Evolutionary conservation across 2,113 vertebrate genomes (phyloP).

Genomic region (Gavia stellata): DNA sequence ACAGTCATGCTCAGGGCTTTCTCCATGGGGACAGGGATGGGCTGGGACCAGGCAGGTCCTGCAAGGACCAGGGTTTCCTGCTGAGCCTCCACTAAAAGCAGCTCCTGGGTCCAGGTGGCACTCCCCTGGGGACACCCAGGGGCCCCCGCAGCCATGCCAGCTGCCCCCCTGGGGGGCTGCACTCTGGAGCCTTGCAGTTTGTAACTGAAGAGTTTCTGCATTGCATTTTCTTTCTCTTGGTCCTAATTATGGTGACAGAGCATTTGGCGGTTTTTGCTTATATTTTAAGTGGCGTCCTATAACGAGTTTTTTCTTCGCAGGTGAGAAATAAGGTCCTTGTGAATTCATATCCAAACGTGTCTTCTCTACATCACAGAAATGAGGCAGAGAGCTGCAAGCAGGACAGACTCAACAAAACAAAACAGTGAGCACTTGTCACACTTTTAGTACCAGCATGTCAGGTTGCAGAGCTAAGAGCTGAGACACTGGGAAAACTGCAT

Average conservation of each 20-base stretch:
- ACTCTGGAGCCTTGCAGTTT: fast-evolving
- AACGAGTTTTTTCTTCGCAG: background rate
- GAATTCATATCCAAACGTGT: background rate
- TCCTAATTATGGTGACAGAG: background rate
- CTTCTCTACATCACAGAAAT: background rate
- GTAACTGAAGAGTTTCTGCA: background rate
- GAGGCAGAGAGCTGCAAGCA: background rate
- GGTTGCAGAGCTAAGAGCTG: background rate
- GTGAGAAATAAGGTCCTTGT: background rate
- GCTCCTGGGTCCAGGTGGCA: background rate
- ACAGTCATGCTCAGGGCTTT: background rate
- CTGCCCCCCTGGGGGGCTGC: background rate
- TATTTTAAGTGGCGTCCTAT: background rate
- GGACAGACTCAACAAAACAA: background rate
- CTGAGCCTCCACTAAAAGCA: background rate
- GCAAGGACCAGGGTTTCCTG: background rate
- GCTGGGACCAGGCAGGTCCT: background rate
- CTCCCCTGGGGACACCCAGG: background rate
- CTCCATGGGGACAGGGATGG: fast-evolving
- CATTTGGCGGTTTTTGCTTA: background rate
- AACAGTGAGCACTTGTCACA: background rate
- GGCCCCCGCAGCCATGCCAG: fast-evolving
- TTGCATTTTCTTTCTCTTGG: background rate
- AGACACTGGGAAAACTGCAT: background rate
- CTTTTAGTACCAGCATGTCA: background rate